phyloP scores from a whole-genome alignment of 2,888 invertebrate genomes.

The Gandaritis pyraliata region DNA sequence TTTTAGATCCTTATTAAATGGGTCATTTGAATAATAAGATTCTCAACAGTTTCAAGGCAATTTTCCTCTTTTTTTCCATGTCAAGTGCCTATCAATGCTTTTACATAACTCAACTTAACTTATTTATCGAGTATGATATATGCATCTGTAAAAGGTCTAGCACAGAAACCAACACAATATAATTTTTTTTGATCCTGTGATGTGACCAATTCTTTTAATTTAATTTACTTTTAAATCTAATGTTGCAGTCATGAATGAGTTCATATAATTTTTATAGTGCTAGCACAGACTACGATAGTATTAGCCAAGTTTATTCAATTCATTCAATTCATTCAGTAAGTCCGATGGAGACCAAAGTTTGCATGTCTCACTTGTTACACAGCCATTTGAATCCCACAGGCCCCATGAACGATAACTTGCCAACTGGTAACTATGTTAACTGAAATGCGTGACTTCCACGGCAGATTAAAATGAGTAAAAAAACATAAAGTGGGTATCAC shows the following conservation, averaged over 20 bases:
- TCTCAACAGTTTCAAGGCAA: not conserved
- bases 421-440: conserved; percentile 49
- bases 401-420: conserved; percentile 41
- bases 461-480: conserved; percentile 24
- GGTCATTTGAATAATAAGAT: not conserved
- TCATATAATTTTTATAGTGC: too few relatives aligned
- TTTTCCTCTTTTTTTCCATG: conserved; percentile 3
- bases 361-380: conserved; percentile 28
- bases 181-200: too few relatives aligned
- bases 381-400: conserved; percentile 25
- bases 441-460: conserved; percentile 47
- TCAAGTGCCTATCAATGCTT: not conserved
- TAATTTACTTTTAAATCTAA: too few relatives aligned
- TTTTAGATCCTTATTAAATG: too few relatives aligned
- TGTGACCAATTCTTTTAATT: too few relatives aligned
- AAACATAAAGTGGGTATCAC: not conserved
- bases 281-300: not conserved
- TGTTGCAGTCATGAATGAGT: too few relatives aligned
- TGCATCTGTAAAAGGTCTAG: too few relatives aligned
- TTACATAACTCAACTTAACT: too few relatives aligned
- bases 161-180: too few relatives aligned
- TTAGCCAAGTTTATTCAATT: not conserved
- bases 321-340: conserved; percentile 9
- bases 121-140: too few relatives aligned
- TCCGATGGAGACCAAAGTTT: conserved; percentile 18